Evolutionary conservation across 2,113 vertebrate species (phyloP).

Genomic region (Corvus moneduloides): DNA sequence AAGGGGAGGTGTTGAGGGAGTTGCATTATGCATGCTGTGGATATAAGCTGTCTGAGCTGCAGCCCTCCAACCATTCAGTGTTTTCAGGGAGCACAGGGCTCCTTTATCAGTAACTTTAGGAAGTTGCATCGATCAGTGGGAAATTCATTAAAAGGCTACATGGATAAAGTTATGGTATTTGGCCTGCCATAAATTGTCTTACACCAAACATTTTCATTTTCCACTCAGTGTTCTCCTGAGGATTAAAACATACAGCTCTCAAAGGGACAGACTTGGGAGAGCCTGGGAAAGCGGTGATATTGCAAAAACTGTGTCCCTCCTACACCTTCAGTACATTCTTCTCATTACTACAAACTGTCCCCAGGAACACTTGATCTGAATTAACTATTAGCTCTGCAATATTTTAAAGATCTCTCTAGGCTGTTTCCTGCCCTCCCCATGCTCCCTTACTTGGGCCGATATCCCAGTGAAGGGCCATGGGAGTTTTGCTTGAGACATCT

Average conservation of each 20-base stretch:
- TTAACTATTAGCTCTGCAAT: conserved; percentile 24
- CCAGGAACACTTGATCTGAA: conserved; percentile 34
- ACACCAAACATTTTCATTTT: background rate
- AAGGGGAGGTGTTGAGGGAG: background rate
- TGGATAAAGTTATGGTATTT: background rate
- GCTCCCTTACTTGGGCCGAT: conserved; percentile 23
- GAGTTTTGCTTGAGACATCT: conserved; percentile 22
- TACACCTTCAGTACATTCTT: conserved; percentile 34
- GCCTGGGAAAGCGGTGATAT: conserved; percentile 34
- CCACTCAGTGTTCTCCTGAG: background rate
- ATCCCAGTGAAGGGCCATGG: conserved; percentile 33
- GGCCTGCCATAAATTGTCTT: conserved; percentile 19
- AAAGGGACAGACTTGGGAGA: background rate
- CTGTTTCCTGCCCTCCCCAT: conserved; percentile 23
- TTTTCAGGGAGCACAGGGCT: background rate
- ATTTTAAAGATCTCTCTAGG: conserved; percentile 28
- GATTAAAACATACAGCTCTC: conserved; percentile 16
- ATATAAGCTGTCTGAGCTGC: background rate
- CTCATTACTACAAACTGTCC: conserved; percentile 34
- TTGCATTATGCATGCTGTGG: background rate
- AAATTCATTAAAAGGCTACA: background rate
- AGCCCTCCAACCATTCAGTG: background rate
- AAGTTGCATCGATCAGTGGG: background rate
- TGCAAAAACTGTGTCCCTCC: conserved; percentile 5
- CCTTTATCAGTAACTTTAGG: background rate